Evolutionary conservation across 1,140 invertebrate genomes (phyloP).

Genomic region (Cyclargus thomasi): DNA sequence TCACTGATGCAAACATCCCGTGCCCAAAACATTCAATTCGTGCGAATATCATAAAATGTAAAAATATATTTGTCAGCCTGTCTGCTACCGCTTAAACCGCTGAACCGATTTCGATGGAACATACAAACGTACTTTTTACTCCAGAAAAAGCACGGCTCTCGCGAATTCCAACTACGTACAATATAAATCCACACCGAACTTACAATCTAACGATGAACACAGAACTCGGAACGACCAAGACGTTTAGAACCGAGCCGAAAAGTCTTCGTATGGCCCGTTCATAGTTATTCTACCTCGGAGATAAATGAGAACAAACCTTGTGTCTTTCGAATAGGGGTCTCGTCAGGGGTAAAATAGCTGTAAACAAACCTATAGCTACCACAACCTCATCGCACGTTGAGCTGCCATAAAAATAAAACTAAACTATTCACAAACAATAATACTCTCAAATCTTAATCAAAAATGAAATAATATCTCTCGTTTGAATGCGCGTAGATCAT

Average conservation of each 20-base stretch:
- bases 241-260: conserved; percentile 2
- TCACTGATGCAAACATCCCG: neutral
- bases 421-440: conserved; percentile 22
- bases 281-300: too few relatives aligned
- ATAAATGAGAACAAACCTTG: too few relatives aligned
- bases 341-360: too few relatives aligned
- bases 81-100: too few relatives aligned
- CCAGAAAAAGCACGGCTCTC: too few relatives aligned
- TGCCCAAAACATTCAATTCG: neutral
- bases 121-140: too few relatives aligned
- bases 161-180: neutral
- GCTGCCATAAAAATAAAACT: conserved; percentile 38
- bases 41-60: too few relatives aligned
- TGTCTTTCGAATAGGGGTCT: too few relatives aligned
- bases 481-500: too few relatives aligned
- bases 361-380: conserved; percentile 4
- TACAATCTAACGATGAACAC: conserved; percentile 61
- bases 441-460: neutral
- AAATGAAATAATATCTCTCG: neutral
- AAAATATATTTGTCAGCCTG: too few relatives aligned
- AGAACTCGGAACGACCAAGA: conserved; percentile 56
- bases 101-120: too few relatives aligned
- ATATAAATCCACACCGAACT: conserved; percentile 17
- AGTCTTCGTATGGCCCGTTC: neutral
- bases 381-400: conserved; percentile 40